Conservation (phyloP, 2,797 vertebrate genomes). For the Pampus argenteus region DNA sequence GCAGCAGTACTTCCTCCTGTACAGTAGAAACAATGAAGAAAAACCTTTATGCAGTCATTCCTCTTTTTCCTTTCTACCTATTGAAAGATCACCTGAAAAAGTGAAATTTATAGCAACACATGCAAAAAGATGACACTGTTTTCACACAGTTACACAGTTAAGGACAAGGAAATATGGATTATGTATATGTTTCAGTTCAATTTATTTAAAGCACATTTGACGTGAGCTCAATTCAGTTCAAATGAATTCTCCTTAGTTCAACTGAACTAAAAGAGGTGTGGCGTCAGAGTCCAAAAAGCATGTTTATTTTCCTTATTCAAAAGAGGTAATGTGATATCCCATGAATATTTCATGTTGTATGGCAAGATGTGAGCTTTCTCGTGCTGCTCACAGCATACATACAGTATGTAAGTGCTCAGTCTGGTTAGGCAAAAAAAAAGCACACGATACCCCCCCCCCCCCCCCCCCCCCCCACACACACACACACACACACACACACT, state of each 20-base stretch:
- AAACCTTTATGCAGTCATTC: constrained; percentile 8
- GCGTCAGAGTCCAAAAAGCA: constrained; percentile 30
- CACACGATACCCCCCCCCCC: constrained; percentile 10
- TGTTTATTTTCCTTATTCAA: constrained; percentile 68
- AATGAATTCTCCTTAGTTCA: background rate
- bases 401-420: constrained; percentile 51
- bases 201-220: constrained; percentile 16
- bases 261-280: constrained; percentile 14
- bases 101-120: background rate
- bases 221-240: background rate
- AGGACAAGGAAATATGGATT: background rate
- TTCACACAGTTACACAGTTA: background rate
- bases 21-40: constrained; percentile 19
- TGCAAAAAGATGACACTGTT: background rate
- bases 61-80: constrained; percentile 5
- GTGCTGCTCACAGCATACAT: constrained; percentile 56
- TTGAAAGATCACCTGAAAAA: constrained; percentile 20
- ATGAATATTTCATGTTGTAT: constrained; percentile 80
- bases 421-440: constrained; percentile 71
- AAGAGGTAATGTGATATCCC: constrained; percentile 72
- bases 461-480: background rate
- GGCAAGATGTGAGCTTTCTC: constrained; percentile 59
- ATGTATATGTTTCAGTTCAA: background rate
- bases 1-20: constrained; percentile 53
- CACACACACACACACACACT: constrained; percentile 21